A percentile compares a stretch with the other conserved stretches of the same genome.
These are phyloP conservation scores for Triplophysa siluroides DNA, from an alignment of 2,113 vertebrate genomes.

Conservation along the genomic window DNA sequence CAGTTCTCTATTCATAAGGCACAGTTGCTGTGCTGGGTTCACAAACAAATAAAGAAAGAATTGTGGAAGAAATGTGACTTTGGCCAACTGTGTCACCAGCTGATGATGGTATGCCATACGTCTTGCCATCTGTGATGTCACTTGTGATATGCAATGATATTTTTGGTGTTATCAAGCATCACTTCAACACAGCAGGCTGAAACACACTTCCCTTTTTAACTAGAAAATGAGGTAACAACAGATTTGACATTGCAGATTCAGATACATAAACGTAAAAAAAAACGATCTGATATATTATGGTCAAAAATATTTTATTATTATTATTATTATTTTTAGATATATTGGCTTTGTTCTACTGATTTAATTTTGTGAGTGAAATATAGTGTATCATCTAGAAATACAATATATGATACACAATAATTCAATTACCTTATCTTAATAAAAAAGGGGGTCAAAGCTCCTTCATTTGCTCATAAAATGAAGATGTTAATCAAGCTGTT, in stretches of 20 bases:
- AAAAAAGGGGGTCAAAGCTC: background rate
- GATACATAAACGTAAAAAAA: background rate
- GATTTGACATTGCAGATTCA: background rate
- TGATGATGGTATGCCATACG: conserved; percentile 51
- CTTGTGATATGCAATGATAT: conserved; percentile 52
- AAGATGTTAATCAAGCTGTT: conserved; percentile 44
- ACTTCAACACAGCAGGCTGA: conserved; percentile 22
- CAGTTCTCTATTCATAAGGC: background rate
- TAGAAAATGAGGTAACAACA: background rate
- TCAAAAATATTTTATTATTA: too few relatives aligned
- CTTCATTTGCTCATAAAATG: conserved; percentile 36
- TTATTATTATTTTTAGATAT: background rate
- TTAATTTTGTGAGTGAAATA: background rate
- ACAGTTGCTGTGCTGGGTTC: conserved; percentile 23
- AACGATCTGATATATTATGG: background rate
- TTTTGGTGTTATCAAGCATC: conserved; percentile 53
- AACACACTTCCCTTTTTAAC: background rate
- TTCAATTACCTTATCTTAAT: conserved; percentile 35
- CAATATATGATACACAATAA: background rate
- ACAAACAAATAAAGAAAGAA: conserved; percentile 24
- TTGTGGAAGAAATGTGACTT: conserved; percentile 38
- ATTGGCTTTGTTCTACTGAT: too few relatives aligned
- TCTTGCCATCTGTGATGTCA: conserved; percentile 61
- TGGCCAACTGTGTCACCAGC: conserved; percentile 45
- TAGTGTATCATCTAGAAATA: background rate